Evolutionary conservation across 2,113 vertebrate species (phyloP), one percentile per base, ranked within the genome.

Genomic region (Xiphorhynchus elegans): DNA sequence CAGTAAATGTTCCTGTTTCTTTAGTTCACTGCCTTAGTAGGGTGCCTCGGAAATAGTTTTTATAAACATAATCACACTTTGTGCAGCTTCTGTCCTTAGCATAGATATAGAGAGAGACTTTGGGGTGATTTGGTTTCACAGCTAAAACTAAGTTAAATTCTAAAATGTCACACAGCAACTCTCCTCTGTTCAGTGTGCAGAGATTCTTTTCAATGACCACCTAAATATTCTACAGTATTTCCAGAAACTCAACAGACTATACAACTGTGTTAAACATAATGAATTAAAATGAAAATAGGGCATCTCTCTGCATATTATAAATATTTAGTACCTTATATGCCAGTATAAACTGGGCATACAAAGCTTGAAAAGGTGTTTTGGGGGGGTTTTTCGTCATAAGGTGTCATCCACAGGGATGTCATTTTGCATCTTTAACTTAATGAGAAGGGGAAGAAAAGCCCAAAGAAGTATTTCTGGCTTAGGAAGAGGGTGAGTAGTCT

Each of bases 201-300:
- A 72, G 63, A 37, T 84, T 64, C 50, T 77, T 94, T 96, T 72
- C 76, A 88, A 96, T 62, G 72, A 95, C 47, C 77, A 50, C 55
- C 95, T 93, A 92, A 96, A 83, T 44, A 88, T 69, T 42, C 20
- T 40, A 70, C 70, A 94, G 15, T 87, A 85, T 95, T 90, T 87
- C 83, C 87, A 94, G n/a, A 33, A 63, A 96, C 60, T 82, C 50
- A 93, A 49, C 17, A 93, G 84, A 63, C 24, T 95, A 96, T 84
- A 94, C 29, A 95, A 72, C 11, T 96, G 63, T 28, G 24, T n/a
- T 63, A 66, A 42, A 50, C 4, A 15, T 50, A 17, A 73, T 11
- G 2, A 67, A 63, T 6, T 47, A 47, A 74, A 85, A 74, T 85
- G 67, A 94, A 95, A 95, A 93, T 23, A 91, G 46, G 93, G 89